Conservation (phyloP, 2,113 vertebrate genomes). For the Prionailurus viverrinus region DNA sequence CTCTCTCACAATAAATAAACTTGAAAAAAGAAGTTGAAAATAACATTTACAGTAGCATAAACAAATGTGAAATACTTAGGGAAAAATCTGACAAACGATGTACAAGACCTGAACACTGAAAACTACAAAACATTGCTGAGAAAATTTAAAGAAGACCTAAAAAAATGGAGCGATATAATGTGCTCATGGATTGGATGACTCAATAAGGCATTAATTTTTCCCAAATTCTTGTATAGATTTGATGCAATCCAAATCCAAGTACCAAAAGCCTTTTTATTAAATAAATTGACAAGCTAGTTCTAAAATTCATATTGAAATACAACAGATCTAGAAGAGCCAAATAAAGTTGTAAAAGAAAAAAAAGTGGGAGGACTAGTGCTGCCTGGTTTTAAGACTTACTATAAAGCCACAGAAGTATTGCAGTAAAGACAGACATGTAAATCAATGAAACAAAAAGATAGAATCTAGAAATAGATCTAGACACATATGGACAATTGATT, state of each 20-base stretch:
- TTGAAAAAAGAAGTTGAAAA: not conserved
- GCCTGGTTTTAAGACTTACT: conserved; percentile 17
- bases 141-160: conserved; percentile 35
- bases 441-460: conserved; percentile 9
- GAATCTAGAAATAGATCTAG: not conserved
- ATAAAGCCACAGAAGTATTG: not conserved
- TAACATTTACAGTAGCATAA: not conserved
- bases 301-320: conserved; percentile 37
- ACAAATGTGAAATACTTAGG: conserved; percentile 29
- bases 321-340: conserved; percentile 20
- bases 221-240: not conserved
- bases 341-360: conserved; percentile 14
- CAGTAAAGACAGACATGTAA: not conserved
- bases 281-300: conserved; percentile 34
- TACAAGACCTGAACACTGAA: not conserved
- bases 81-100: not conserved
- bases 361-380: not conserved
- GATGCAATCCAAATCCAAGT: conserved; percentile 7
- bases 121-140: not conserved
- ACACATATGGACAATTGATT: not conserved
- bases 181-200: not conserved
- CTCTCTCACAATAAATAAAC: too few relatives aligned
- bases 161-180: not conserved
- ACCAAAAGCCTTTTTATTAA: not conserved
- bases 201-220: not conserved